A percentile compares a stretch with the other conserved stretches of the same genome.
Conservation (phyloP, 2,113 vertebrate genomes). For the Pteruthius melanotis region DNA sequence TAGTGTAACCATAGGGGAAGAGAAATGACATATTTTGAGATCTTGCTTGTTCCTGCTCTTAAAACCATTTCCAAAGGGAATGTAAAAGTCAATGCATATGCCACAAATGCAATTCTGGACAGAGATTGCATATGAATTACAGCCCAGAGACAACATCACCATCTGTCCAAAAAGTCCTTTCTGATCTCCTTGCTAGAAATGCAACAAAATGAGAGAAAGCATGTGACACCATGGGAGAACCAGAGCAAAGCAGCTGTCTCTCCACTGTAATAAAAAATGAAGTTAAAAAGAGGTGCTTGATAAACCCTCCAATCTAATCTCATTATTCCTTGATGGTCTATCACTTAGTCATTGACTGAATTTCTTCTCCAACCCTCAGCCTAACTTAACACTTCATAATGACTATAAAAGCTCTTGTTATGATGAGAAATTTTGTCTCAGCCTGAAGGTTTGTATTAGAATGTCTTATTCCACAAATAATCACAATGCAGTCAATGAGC, state of each 20-base stretch:
- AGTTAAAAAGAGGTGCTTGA: neutral
- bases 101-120: conserved; percentile 27
- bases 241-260: conserved; percentile 6
- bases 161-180: conserved; percentile 62
- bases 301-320: neutral
- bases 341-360: neutral
- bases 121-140: conserved; percentile 58
- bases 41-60: conserved; percentile 31
- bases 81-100: conserved; percentile 24
- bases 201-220: conserved; percentile 20
- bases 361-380: neutral
- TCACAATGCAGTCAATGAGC: neutral
- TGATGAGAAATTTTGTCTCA: neutral
- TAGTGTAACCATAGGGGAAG: neutral
- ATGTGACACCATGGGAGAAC: neutral
- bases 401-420: neutral
- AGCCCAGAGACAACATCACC: conserved; percentile 21
- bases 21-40: conserved; percentile 2
- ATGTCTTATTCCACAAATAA: neutral
- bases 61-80: conserved; percentile 47
- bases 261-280: neutral
- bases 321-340: neutral
- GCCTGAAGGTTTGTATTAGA: neutral
- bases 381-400: neutral
- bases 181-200: conserved; percentile 44